Conservation (phyloP, 92 coral and sea anemone genomes). For the Montipora capitata region DNA sequence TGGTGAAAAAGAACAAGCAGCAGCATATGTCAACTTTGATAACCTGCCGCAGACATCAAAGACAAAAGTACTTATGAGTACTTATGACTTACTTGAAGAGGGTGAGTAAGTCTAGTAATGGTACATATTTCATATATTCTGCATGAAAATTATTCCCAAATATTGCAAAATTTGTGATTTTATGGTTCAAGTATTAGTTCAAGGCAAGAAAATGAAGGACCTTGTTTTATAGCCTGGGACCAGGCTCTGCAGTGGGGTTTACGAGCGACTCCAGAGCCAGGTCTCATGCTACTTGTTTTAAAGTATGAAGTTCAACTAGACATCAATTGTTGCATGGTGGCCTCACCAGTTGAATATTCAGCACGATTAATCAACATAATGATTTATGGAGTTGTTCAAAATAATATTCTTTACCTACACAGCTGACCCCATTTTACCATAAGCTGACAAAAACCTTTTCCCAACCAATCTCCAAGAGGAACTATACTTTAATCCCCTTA, state of each 20-base stretch:
- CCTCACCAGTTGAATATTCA: background rate
- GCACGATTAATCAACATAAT: background rate
- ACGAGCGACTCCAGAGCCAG: no score
- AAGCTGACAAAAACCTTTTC: background rate
- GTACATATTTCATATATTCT: background rate
- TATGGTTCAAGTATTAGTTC: background rate
- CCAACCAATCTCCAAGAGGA: background rate
- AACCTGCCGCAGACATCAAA: constrained; percentile 51
- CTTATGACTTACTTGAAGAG: constrained; percentile 31
- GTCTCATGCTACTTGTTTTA: constrained; percentile 2
- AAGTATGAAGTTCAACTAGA: background rate
- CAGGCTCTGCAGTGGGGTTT: no score
- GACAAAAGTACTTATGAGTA: constrained; percentile 25
- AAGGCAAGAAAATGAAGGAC: constrained; percentile 5
- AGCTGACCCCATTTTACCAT: background rate
- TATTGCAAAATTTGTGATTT: background rate
- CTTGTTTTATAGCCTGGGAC: background rate
- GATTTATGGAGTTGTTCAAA: background rate
- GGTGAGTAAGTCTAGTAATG: constrained; percentile 26
- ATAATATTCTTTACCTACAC: background rate
- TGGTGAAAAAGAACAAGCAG: no score
- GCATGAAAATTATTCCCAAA: background rate
- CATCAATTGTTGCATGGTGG: background rate
- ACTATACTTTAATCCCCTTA: background rate
- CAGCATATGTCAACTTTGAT: constrained; percentile 38